Base-by-base conservation (phyloP, 2,797 vertebrate species). In the Acanthurus lineatus region DNA sequence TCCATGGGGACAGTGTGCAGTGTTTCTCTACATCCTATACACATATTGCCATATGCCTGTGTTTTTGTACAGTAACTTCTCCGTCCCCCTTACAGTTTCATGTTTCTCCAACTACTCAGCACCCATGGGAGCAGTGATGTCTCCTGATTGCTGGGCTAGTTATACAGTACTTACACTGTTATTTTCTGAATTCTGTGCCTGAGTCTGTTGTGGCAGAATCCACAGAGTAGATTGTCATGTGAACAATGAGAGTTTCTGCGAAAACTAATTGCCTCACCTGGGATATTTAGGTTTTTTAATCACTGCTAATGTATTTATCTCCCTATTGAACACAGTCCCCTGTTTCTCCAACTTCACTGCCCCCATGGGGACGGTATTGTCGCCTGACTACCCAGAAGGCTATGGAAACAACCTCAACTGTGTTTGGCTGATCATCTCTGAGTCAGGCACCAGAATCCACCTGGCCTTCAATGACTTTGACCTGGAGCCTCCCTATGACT, bases 341-440 rank as follows among this genome's bases (percentile, higher is more conserved):
- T 99, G 98, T 86, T 97, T 99, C 82, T 99, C 98, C 83, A 99
- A 99, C 95, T 99, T 99, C 87, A 99, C 98, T 14, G 97, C 97
- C 53, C 97, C 98, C 0, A 96, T 97, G 96, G 98, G 98, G 73
- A 99, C 98, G 0, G 98, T 99, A 42, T 94, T 99, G 83, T 99
- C 98, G 65, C 98, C 98, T 0, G 98, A 99, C 90, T 99, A 99
- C 92, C 98, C 98, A 35, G 98, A 99, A 69, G 98, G 98, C 64
- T 99, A 99, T 58, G 98, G 98, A n/a, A 99, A 99, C 94, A 99
- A 99, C 87, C 95, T 99, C 86, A 99, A 99, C 88, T 99, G 98
- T 22, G 97, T 99, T 76, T 99, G 98, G 98, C 96, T 98, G 76
- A 98, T 99, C 76, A 97, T 99, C 90, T 97, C 98, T 2, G 97